Evolutionary conservation across 2,888 invertebrate genomes (phyloP).

Genomic region (Drosophila subsilvestris): DNA sequence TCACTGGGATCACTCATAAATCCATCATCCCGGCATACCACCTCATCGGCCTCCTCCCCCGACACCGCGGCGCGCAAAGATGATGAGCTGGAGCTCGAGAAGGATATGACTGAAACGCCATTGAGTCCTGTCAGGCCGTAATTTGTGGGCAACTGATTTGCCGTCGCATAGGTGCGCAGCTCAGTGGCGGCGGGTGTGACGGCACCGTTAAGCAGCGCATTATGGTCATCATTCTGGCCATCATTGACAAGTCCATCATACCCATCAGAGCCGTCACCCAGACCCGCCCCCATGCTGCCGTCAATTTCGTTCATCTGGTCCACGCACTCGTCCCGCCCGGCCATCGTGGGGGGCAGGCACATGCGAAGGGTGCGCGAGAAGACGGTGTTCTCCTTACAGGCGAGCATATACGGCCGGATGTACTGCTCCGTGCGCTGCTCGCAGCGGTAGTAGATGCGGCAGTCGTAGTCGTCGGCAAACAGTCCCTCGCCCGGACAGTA

Average conservation of each 20-base stretch:
- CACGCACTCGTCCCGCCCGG: conserved; percentile 88
- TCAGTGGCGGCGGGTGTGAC: conserved; percentile 63
- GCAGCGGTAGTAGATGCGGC: conserved; percentile 90
- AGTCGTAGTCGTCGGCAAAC: conserved; percentile 89
- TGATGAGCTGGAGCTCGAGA: conserved; percentile 82
- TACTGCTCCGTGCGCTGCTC: conserved; percentile 86
- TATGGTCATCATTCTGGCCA: conserved; percentile 53
- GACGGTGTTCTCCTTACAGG: conserved; percentile 90
- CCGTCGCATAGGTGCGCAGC: conserved; percentile 60
- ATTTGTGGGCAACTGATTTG: conserved; percentile 74
- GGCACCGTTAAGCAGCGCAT: conserved; percentile 55
- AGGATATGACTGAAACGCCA: conserved; percentile 83
- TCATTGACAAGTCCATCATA: conserved; percentile 60
- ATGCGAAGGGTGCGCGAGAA: conserved; percentile 88
- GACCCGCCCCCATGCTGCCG: conserved; percentile 53
- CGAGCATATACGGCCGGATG: conserved; percentile 87
- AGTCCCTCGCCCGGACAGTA: conserved; percentile 89
- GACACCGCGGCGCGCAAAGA: conserved; percentile 69
- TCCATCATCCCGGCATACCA: conserved; percentile 87
- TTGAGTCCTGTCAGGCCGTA: conserved; percentile 81
- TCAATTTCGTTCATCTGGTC: conserved; percentile 83
- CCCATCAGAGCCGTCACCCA: conserved; percentile 32
- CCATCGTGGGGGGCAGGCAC: conserved; percentile 89
- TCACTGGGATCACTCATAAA: conserved; percentile 88
- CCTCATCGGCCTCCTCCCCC: conserved; percentile 59